Percentiles rank a stretch among this genome's conserved stretches.
phyloP scores from a whole-genome alignment of 2,888 invertebrate species.

The Yponomeuta cagnagella region DNA sequence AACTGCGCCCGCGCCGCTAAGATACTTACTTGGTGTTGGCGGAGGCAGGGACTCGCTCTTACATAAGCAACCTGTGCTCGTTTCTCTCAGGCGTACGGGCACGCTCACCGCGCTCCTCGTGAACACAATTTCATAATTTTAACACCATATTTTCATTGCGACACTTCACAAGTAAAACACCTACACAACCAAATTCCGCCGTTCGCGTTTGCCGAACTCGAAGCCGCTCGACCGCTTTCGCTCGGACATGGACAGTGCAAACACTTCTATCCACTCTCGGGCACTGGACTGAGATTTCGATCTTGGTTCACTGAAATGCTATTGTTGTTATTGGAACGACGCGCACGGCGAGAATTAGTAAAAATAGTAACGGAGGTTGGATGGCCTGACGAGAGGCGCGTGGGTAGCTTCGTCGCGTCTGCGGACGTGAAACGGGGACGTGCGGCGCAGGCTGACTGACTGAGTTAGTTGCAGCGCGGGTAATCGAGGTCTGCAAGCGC shows the following conservation, averaged over 20 bases:
- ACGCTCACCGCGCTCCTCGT: constrained; percentile 56
- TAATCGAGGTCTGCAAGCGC: constrained; percentile 10
- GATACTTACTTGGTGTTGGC: constrained; percentile 53
- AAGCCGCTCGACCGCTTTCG: constrained; percentile 58
- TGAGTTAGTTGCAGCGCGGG: constrained; percentile 10
- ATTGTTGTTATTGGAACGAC: neutral
- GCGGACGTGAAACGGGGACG: constrained; percentile 23
- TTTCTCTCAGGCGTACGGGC: constrained; percentile 55
- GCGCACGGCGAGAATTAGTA: constrained; percentile 5
- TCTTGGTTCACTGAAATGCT: constrained; percentile 9
- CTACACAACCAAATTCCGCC: constrained; percentile 55
- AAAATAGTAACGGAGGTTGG: constrained; percentile 15
- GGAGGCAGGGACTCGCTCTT: constrained; percentile 50
- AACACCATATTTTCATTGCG: constrained; percentile 68
- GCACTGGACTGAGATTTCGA: constrained; percentile 1
- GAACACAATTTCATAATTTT: constrained; percentile 69
- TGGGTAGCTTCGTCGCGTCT: constrained; percentile 16
- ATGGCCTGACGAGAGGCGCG: constrained; percentile 22
- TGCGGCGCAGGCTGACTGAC: constrained; percentile 20
- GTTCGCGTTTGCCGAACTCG: constrained; percentile 40
- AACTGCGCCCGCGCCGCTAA: neutral
- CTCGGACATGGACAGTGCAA: constrained; percentile 48
- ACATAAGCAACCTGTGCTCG: constrained; percentile 61
- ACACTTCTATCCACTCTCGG: constrained; percentile 20
- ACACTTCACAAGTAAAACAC: constrained; percentile 60